Evolutionary conservation across 2,888 invertebrate genomes (phyloP).

Genomic region (Scelioninae gen. 1): DNA sequence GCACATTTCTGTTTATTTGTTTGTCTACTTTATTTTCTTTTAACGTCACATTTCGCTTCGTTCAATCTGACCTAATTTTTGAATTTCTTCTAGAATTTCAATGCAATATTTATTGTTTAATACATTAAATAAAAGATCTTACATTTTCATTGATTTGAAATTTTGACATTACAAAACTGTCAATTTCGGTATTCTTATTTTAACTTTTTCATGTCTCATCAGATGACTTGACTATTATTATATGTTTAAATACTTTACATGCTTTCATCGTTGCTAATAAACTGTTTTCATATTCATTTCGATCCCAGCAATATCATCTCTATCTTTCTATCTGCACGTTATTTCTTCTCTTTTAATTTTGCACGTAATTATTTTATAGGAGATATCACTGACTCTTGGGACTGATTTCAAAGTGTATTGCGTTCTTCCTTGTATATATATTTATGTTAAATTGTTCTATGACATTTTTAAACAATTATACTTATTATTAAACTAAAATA

Average conservation of each 20-base stretch:
- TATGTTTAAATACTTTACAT: too few species aligned
- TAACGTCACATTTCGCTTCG: conserved; percentile 37
- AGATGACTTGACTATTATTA: too few species aligned
- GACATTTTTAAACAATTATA: background rate
- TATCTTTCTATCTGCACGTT: background rate
- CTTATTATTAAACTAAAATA: conserved; percentile 5
- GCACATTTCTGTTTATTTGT: background rate
- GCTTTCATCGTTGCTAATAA: too few species aligned
- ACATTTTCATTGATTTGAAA: background rate
- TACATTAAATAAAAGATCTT: background rate
- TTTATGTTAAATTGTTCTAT: background rate
- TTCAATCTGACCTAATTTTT: conserved; percentile 38
- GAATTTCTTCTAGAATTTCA: conserved; percentile 8
- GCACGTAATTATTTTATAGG: conserved; percentile 14
- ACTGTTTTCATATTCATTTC: too few species aligned
- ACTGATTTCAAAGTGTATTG: background rate
- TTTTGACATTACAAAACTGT: background rate
- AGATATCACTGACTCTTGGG: conserved; percentile 8
- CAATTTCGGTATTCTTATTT: background rate
- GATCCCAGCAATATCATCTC: background rate
- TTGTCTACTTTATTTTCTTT: too few species aligned
- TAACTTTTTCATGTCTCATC: conserved; percentile 31
- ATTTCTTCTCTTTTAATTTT: conserved; percentile 7
- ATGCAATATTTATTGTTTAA: background rate
- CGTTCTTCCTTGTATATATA: conserved; percentile 2